Conservation (phyloP, 2,113 vertebrate species). For the Halcyon malimbica region DNA sequence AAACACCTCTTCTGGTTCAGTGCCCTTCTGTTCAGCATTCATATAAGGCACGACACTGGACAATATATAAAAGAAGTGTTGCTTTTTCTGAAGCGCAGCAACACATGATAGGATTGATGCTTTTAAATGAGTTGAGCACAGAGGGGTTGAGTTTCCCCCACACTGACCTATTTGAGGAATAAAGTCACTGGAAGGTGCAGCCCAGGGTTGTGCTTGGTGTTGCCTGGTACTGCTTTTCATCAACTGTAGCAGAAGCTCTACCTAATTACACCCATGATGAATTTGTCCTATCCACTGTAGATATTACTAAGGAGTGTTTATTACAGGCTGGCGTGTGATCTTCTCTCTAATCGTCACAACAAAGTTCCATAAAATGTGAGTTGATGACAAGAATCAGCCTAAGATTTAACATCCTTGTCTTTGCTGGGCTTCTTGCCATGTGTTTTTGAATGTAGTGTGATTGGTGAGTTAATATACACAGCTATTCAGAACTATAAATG, state of each 20-base stretch:
- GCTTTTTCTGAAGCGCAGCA: neutral
- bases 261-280: neutral
- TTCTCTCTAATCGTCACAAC: neutral
- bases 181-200: neutral
- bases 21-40: neutral
- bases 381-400: neutral
- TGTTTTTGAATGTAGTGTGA: neutral
- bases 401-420: constrained; percentile 16
- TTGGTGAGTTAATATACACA: constrained; percentile 43
- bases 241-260: neutral
- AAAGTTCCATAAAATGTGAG: constrained; percentile 15
- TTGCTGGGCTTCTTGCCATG: neutral
- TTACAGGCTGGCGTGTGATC: neutral
- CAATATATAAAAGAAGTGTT: neutral
- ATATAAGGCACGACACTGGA: no score
- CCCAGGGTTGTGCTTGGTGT: neutral
- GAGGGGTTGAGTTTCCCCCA: neutral
- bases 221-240: neutral
- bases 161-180: neutral
- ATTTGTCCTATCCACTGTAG: constrained; percentile 20
- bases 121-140: neutral
- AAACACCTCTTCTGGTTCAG: neutral
- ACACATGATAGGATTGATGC: neutral
- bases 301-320: neutral
- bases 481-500: constrained; percentile 69